A percentile compares a stretch with the other conserved stretches of the same genome.
These are phyloP conservation scores for Troglohyphantes excavatus DNA, from an alignment of 2,888 invertebrate species.

Conservation along the genomic window DNA sequence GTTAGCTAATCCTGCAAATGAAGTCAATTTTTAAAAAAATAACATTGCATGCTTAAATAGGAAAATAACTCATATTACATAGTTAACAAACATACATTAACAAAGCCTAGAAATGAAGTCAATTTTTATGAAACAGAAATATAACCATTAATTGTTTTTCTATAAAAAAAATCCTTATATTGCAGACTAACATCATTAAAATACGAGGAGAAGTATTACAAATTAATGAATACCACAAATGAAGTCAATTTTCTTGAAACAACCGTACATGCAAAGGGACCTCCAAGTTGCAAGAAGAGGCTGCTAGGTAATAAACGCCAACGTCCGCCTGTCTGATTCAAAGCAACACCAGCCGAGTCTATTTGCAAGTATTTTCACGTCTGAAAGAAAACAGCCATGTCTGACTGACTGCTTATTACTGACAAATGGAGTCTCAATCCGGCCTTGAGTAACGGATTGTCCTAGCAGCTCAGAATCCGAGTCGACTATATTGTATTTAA, in stretches of 20 bases:
- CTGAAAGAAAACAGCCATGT: conserved; percentile 50
- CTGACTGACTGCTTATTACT: conserved; percentile 61
- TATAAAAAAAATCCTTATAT: too few relatives aligned
- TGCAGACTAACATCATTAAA: too few relatives aligned
- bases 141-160: too few relatives aligned
- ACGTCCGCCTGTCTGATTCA: background rate
- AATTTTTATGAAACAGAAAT: too few relatives aligned
- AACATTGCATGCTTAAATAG: too few relatives aligned
- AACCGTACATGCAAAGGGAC: background rate
- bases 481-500: conserved; percentile 28
- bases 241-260: background rate
- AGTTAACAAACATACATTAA: too few relatives aligned
- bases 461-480: background rate
- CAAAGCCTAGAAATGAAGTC: too few relatives aligned
- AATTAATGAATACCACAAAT: background rate
- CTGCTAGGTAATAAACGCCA: background rate
- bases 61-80: too few relatives aligned
- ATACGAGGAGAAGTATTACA: too few relatives aligned
- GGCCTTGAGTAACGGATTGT: conserved; percentile 55
- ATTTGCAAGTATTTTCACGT: conserved; percentile 59
- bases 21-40: too few relatives aligned
- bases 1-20: too few relatives aligned
- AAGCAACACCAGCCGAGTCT: conserved; percentile 10
- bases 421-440: conserved; percentile 53
- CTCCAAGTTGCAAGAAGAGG: background rate